Evolutionary conservation across 1,140 invertebrate species (phyloP).

Genomic region (Lordiphosa mommai): DNA sequence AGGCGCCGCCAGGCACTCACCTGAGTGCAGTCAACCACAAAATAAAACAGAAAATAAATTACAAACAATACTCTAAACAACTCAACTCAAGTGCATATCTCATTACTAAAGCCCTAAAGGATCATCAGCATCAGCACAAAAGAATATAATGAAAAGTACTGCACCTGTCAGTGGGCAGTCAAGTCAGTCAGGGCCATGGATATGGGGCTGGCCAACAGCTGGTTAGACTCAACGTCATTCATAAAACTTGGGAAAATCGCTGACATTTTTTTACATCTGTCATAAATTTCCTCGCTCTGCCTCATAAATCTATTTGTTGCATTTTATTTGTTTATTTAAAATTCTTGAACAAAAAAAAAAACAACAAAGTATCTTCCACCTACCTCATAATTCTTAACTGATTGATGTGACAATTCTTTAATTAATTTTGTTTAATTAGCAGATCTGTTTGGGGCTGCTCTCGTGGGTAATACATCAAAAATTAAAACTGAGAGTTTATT

Average conservation of each 20-base stretch:
- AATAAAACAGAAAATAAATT: too few relatives aligned
- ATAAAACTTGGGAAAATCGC: conserved; percentile 27
- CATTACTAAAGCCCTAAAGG: conserved; percentile 54
- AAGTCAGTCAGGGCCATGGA: conserved; percentile 39
- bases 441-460: conserved; percentile 39
- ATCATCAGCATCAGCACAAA: conserved; percentile 46
- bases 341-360: conserved; percentile 41
- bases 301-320: conserved; percentile 70
- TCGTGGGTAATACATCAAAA: conserved; percentile 62
- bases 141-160: conserved; percentile 46
- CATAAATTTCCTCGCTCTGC: conserved; percentile 60
- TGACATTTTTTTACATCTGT: conserved; percentile 68
- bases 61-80: conserved; percentile 49
- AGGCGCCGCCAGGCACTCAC: too few relatives aligned
- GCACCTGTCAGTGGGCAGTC: conserved; percentile 18
- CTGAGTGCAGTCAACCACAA: conserved; percentile 32
- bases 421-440: conserved; percentile 72
- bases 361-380: conserved; percentile 16
- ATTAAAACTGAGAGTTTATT: conserved; percentile 48
- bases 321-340: conserved; percentile 75
- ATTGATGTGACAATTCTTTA: conserved; percentile 75
- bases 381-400: conserved; percentile 55
- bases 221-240: conserved; percentile 27
- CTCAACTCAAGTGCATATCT: too few relatives aligned
- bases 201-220: conserved; percentile 23